Base-by-base conservation (phyloP, 2,113 vertebrate species). In the Tenrec ecaudatus region DNA sequence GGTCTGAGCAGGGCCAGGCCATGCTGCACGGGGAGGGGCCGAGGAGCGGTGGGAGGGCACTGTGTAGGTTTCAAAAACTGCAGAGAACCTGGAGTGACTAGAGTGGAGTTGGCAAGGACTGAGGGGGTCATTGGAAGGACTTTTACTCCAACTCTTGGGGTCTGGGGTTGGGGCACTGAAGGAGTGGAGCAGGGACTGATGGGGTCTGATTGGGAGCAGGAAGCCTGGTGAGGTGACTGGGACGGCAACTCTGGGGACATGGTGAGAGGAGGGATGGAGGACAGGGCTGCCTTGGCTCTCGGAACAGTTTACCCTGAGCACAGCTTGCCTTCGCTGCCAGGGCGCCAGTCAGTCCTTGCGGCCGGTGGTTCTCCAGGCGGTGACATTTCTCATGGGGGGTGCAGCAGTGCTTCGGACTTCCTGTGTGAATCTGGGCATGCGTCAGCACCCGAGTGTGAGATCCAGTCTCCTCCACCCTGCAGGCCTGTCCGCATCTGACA, bases 141-240 rank as follows among this genome's bases (percentile, higher is more conserved):
- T n/a, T 85, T 40, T 3, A 16, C 38, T 71, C 64, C 68, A 58
- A 90, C 23, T 36, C 9, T n/a, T 64, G 83, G 73, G 23, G 22
- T 4, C 0, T 83, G 64, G 83, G 79, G 47, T 5, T 53, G 89
- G 43, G 25, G 20, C 66, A 27, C 7, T 4, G 1, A 57, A 43
- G 36, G 43, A 12, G 33, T 69, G 73, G 9, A 8, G 2, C 2
- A 40, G 27, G 33, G 53, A 53, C 43, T 22, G 33, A 2, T 1
- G 0, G 2, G 12, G 12, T 38, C 81, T 1, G 0, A 1, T 19
- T 2, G 6, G 92, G 2, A 10, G 23, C 25, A 2, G 4, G 43
- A 2, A 60, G 10, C 12, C 14, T 5, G 64, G 81, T 4, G 9
- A n/a, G 43, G 80, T 11, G 40, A 6, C 53, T n/a, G 16, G 0